Conservation (phyloP, 2,113 vertebrate species). For the Anoura caudifer region DNA sequence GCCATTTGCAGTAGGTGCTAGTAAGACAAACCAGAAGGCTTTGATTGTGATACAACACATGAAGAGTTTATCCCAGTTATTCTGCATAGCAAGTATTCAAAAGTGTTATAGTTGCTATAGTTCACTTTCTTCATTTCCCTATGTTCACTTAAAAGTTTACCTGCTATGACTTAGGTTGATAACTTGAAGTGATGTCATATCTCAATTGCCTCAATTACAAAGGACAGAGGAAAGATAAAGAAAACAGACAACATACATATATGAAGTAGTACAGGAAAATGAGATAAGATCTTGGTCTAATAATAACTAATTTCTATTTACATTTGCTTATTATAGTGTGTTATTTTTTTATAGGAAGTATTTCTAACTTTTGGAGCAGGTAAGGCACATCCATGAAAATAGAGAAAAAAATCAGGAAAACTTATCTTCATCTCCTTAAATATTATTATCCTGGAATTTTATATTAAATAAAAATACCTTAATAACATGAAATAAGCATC, state of each 20-base stretch:
- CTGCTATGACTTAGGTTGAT: neutral
- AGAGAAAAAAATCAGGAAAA: neutral
- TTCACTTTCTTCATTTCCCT: neutral
- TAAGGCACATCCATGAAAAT: neutral
- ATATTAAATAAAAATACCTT: constrained; percentile 9
- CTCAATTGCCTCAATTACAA: neutral
- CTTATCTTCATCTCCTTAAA: neutral
- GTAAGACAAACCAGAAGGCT: neutral
- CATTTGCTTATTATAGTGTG: neutral
- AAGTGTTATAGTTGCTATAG: neutral
- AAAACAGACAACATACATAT: neutral
- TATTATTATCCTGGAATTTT: constrained; percentile 8
- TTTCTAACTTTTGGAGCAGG: neutral
- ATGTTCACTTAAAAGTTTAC: neutral
- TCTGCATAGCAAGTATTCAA: neutral
- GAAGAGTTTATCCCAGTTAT: neutral
- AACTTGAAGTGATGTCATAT: neutral
- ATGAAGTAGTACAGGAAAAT: neutral
- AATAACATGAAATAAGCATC: neutral
- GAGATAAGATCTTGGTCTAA: neutral
- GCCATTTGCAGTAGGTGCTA: neutral
- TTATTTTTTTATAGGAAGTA: neutral
- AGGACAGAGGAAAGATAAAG: neutral
- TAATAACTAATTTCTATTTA: neutral
- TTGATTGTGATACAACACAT: neutral